These are phyloP conservation scores for Lutraria rhynchaena DNA, from an alignment of 1,140 invertebrate species.

Conservation along the genomic window DNA sequence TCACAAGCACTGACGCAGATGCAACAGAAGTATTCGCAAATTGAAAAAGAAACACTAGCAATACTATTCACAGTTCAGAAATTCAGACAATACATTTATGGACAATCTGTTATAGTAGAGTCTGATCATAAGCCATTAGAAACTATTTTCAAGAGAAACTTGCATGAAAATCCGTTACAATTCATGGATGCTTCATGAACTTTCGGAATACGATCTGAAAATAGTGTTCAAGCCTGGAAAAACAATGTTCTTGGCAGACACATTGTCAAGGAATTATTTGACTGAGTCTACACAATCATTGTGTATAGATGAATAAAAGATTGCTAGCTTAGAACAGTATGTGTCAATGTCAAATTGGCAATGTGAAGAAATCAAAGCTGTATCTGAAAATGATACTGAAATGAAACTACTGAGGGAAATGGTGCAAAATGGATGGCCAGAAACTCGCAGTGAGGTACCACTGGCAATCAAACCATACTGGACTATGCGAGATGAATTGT, in stretches of 20 bases:
- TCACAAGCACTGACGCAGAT: constrained; percentile 80
- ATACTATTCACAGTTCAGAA: constrained; percentile 67
- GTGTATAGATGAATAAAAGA: background rate
- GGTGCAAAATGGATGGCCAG: constrained; percentile 27
- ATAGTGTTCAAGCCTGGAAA: too few relatives aligned
- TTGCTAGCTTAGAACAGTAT: too few relatives aligned
- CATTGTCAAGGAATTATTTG: too few relatives aligned
- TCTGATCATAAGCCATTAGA: constrained; percentile 67
- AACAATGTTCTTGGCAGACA: too few relatives aligned
- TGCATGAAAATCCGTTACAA: constrained; percentile 45
- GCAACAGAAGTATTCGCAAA: constrained; percentile 83
- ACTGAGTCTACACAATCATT: too few relatives aligned
- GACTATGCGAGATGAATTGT: background rate
- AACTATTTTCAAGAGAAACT: constrained; percentile 59
- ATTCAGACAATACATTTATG: constrained; percentile 72
- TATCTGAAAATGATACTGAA: background rate
- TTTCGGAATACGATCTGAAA: too few relatives aligned
- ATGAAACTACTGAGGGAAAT: background rate
- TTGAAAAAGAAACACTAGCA: constrained; percentile 81
- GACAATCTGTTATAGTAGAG: constrained; percentile 55
- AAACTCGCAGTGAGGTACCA: background rate
- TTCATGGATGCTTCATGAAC: too few relatives aligned
- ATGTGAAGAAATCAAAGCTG: background rate
- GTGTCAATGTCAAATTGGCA: background rate
- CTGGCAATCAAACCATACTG: background rate